phyloP scores from a whole-genome alignment of 2,888 invertebrate genomes.

The Fragum whitleyi region DNA sequence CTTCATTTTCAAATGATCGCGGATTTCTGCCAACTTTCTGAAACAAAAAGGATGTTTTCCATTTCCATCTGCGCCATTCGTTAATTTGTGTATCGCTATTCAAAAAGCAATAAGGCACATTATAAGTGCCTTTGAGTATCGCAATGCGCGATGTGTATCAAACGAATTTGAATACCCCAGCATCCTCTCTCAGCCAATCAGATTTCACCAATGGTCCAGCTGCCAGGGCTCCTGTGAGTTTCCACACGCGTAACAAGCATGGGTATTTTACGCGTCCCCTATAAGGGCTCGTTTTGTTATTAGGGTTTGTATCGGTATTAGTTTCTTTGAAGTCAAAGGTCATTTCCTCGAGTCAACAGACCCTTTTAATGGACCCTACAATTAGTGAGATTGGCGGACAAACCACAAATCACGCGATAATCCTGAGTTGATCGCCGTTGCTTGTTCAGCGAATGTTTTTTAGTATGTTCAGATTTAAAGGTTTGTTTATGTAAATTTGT shows the following conservation, averaged over 20 bases:
- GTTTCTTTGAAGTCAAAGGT: constrained; percentile 24
- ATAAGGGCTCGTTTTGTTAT: constrained; percentile 3
- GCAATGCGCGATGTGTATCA: constrained; percentile 16
- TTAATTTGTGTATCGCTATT: constrained; percentile 28
- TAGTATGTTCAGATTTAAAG: no score
- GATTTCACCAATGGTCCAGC: not conserved
- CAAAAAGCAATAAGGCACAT: not conserved
- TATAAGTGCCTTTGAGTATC: constrained; percentile 16
- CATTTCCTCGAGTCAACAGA: constrained; percentile 22
- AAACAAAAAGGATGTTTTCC: no score
- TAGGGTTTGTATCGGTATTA: not conserved
- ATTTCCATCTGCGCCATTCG: not conserved
- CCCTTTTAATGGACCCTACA: constrained; percentile 12
- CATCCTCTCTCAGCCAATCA: constrained; percentile 22
- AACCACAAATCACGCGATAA: no score
- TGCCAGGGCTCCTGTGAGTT: not conserved
- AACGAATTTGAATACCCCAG: not conserved
- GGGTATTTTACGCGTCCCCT: constrained; percentile 15
- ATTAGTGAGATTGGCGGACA: not conserved
- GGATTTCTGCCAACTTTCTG: no score
- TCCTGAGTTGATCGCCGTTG: no score
- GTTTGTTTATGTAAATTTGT: no score
- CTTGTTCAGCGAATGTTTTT: no score
- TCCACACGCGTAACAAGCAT: not conserved
- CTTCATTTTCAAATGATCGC: no score